Evolutionary conservation across 2,113 vertebrate genomes (phyloP).

Genomic region (Butorides virescens): DNA sequence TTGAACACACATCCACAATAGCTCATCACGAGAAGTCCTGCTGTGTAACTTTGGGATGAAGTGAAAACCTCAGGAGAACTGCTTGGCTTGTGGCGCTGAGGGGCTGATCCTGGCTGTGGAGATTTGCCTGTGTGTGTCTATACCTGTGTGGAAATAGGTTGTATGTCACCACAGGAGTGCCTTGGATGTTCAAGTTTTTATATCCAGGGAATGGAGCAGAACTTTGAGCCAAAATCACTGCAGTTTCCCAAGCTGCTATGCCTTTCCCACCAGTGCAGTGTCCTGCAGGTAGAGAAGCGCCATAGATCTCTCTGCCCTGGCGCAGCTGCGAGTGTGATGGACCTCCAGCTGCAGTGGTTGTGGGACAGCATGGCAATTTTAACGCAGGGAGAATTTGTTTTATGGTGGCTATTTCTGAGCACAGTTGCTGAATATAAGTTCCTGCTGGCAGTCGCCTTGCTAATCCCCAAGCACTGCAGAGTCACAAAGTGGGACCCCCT

Average conservation of each 20-base stretch:
- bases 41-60: background rate
- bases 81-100: fast-evolving
- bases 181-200: background rate
- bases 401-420: background rate
- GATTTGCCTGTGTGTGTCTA: fast-evolving
- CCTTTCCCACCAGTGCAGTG: background rate
- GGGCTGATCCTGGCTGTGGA: background rate
- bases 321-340: background rate
- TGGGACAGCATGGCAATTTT: fast-evolving
- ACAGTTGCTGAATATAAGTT: background rate
- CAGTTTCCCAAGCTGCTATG: background rate
- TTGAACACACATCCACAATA: background rate
- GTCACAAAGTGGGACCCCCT: background rate
- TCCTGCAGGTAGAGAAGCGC: background rate
- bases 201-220: background rate
- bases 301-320: background rate
- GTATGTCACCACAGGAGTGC: background rate
- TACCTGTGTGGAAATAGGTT: background rate
- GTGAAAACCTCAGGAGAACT: background rate
- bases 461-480: background rate
- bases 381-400: background rate
- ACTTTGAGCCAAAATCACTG: background rate
- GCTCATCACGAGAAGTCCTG: background rate
- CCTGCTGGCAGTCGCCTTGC: background rate
- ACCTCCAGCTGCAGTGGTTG: background rate